Conservation (phyloP, 2,888 invertebrate species). For the Ophion ellenae region DNA sequence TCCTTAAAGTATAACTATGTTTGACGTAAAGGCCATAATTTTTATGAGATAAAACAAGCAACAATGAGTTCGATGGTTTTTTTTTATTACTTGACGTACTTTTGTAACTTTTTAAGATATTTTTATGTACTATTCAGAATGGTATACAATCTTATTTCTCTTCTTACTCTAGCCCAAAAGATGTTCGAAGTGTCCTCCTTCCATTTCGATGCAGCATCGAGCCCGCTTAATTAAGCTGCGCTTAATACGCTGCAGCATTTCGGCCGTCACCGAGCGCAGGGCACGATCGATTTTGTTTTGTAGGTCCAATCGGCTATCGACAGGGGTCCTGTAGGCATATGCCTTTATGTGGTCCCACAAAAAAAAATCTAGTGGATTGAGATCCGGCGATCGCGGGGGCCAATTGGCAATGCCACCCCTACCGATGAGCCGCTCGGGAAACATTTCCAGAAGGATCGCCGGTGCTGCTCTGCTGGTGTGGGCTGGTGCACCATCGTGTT, state of each 20-base stretch:
- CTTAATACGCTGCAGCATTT: not conserved
- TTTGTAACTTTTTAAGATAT: too few relatives aligned
- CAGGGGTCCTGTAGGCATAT: not conserved
- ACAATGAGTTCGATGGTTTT: too few relatives aligned
- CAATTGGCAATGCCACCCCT: constrained; percentile 29
- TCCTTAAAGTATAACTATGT: too few relatives aligned
- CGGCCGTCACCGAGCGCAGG: not conserved
- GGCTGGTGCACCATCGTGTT: constrained; percentile 46
- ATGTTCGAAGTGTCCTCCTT: constrained; percentile 34
- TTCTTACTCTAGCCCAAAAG: not conserved
- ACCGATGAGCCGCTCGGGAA: constrained; percentile 8
- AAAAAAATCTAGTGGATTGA: constrained; percentile 45
- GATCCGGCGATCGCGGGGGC: constrained; percentile 13
- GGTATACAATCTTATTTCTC: too few relatives aligned
- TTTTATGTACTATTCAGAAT: too few relatives aligned
- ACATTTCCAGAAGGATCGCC: not conserved
- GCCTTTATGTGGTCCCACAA: constrained; percentile 31
- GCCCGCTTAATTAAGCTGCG: constrained; percentile 13
- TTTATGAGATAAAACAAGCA: too few relatives aligned
- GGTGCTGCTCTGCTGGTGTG: constrained; percentile 18
- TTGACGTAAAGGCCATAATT: too few relatives aligned
- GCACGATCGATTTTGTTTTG: constrained; percentile 2
- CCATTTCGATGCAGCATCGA: constrained; percentile 29
- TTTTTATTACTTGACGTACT: too few relatives aligned
- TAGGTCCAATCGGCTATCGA: constrained; percentile 2